A percentile compares a stretch with the other conserved stretches of the same genome.
phyloP scores from a whole-genome alignment of 2,888 invertebrate species.

The Acronicta alni region DNA sequence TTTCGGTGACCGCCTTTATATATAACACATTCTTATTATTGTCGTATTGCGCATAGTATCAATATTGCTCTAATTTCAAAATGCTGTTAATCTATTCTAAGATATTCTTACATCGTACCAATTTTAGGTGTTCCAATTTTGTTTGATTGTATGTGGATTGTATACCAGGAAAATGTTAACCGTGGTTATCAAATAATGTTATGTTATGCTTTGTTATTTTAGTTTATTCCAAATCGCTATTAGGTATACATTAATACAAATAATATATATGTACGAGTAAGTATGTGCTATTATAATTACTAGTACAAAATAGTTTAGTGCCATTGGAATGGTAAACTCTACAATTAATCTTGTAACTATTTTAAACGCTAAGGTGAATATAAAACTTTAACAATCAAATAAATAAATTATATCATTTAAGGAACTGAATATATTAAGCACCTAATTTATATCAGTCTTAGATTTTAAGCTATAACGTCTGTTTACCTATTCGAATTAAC shows the following conservation, averaged over 20 bases:
- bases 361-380: constrained; percentile 19
- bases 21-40: neutral
- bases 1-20: neutral
- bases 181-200: constrained; percentile 5
- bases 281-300: neutral
- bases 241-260: neutral
- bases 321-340: constrained; percentile 41
- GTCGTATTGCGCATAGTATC: neutral
- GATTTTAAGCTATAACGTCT: constrained; percentile 60
- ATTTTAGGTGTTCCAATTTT: too few species aligned
- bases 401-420: constrained; percentile 33
- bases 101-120: neutral
- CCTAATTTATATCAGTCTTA: constrained; percentile 76
- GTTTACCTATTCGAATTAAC: constrained; percentile 28
- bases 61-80: neutral
- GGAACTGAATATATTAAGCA: constrained; percentile 64
- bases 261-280: too few species aligned
- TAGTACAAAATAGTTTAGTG: constrained; percentile 20
- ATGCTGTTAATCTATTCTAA: neutral
- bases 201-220: constrained; percentile 1
- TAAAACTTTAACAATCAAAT: constrained; percentile 36
- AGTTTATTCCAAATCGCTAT: constrained; percentile 8
- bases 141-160: too few species aligned
- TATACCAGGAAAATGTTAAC: constrained; percentile 13
- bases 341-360: constrained; percentile 24